These are phyloP conservation scores for Dryobotodes eremita DNA, from an alignment of 2,888 invertebrate species.

Conservation along the genomic window DNA sequence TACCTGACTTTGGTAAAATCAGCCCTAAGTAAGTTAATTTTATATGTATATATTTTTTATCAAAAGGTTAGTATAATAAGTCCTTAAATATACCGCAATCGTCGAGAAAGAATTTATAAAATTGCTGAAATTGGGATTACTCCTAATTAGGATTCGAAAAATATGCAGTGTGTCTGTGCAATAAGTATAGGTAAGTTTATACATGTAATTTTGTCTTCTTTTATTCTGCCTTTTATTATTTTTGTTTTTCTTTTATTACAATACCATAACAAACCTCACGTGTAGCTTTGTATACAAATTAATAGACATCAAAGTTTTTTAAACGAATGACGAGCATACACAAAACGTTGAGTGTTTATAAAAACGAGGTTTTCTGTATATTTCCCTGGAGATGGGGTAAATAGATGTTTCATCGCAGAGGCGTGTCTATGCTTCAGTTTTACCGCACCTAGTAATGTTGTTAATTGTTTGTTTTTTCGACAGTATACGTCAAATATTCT, in stretches of 20 bases:
- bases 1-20: too few relatives aligned
- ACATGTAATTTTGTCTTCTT: too few relatives aligned
- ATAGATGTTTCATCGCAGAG: constrained; percentile 61
- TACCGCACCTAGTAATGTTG: constrained; percentile 54
- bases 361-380: constrained; percentile 59
- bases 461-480: constrained; percentile 52
- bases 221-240: too few relatives aligned
- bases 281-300: constrained; percentile 15
- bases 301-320: constrained; percentile 19
- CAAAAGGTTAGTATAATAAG: too few relatives aligned
- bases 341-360: constrained; percentile 45
- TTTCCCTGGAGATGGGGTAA: constrained; percentile 63
- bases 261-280: constrained; percentile 3
- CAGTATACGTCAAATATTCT: not conserved
- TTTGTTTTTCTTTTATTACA: not conserved
- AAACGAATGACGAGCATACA: constrained; percentile 27
- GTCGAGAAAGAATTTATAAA: too few relatives aligned
- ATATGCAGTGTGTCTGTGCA: too few relatives aligned
- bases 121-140: too few relatives aligned
- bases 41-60: too few relatives aligned
- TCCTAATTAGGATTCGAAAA: too few relatives aligned
- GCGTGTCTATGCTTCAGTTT: constrained; percentile 52
- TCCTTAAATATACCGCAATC: too few relatives aligned
- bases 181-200: too few relatives aligned
- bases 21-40: too few relatives aligned